Conservation (phyloP, 2,888 invertebrate genomes). For the Campopleginae sp. region DNA sequence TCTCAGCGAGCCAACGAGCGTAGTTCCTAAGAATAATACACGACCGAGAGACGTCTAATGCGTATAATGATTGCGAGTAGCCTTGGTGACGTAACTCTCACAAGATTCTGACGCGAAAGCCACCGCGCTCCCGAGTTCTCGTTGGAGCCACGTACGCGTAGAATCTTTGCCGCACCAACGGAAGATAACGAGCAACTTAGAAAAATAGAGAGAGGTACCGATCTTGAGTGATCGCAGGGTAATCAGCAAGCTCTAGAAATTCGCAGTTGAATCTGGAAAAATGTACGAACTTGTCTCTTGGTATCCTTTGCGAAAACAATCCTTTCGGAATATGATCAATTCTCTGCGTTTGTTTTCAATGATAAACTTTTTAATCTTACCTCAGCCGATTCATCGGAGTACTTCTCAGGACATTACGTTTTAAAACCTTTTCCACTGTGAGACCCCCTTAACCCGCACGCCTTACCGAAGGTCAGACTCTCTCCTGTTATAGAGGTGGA, state of each 20-base stretch:
- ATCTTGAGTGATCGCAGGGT: constrained; percentile 30
- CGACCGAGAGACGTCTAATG: constrained; percentile 71
- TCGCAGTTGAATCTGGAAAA: background rate
- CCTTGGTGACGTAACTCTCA: constrained; percentile 82
- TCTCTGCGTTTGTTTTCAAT: background rate
- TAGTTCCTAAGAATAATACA: constrained; percentile 77
- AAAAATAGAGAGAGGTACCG: constrained; percentile 33
- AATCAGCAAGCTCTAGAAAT: background rate
- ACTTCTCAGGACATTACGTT: background rate
- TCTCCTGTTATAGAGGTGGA: constrained; percentile 29
- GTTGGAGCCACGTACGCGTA: constrained; percentile 47
- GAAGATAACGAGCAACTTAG: constrained; percentile 8
- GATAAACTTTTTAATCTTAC: background rate
- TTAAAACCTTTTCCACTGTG: background rate
- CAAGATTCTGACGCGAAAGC: constrained; percentile 76
- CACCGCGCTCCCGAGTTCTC: constrained; percentile 70
- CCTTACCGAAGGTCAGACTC: constrained; percentile 53
- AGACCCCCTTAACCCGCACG: constrained; percentile 31
- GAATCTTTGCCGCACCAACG: constrained; percentile 47
- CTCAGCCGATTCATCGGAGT: background rate
- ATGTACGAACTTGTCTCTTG: background rate
- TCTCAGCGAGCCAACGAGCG: constrained; percentile 73
- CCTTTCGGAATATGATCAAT: background rate
- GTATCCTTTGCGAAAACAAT: background rate
- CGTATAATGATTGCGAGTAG: constrained; percentile 75